Base-by-base conservation (phyloP, 2,113 vertebrate genomes). In the Passerina amoena region DNA sequence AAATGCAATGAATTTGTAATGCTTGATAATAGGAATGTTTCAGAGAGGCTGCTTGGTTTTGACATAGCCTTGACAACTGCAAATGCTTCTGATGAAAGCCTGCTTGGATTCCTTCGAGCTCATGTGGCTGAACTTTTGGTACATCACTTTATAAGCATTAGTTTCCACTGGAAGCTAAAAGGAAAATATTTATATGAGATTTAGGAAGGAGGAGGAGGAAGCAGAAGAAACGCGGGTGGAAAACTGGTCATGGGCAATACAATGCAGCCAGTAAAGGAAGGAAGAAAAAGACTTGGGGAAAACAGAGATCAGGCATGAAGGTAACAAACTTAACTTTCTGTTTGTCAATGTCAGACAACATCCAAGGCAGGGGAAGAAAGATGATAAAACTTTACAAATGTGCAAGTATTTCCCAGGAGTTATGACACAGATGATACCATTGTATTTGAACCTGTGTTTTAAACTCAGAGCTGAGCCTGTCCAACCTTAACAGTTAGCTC, bases 1-100 rank as follows among this genome's bases (percentile, higher is more conserved):
- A 96, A 94, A 96, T 63, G 38, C 54, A 84, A 77, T 73, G 50
- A 91, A 88, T 94, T 82, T 92, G 54, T 61, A 93, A 80, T 66
- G 28, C 47, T 75, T 79, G 21, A 40, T 95, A 93, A 94, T 73
- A 72, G 35, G 51, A 91, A 70, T 3, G 1, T 85, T 88, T 57
- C 75, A 85, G 54, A 76, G 59, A 80, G 23, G 50, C 54, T 60
- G 31, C 42, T 82, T 75, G 35, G 1, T 85, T 96, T 87, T 89
- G 50, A 85, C 84, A 84, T 2, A 59, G 75, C 71, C 54, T 56
- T 95, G 90, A 95, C 71, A 87, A 82, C 31, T 35, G 45, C 30
- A 89, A 89, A 64, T 27, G 33, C 33, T 87, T 72, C 75, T 91
- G 51, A 78, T 86, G 71, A 88, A 88, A 81, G 50, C 6, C 42